Evolutionary conservation across 2,888 invertebrate species (phyloP), one percentile per base, ranked within the genome.

Genomic region (Lymantria monacha): DNA sequence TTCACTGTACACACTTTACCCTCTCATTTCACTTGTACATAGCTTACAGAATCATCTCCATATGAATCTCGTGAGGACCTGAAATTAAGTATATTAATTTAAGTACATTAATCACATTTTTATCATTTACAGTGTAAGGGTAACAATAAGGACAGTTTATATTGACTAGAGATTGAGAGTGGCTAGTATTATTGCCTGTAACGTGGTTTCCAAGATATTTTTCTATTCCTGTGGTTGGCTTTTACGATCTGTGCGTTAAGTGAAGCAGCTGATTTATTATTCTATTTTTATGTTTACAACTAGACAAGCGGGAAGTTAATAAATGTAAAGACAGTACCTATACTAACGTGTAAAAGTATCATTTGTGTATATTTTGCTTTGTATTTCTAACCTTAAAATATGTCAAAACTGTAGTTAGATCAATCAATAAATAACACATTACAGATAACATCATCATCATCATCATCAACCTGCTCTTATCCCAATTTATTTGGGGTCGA

Each of bases 41-140:
- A 70, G n/a, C 64, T 48, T 7, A 71, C 36, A 22, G 66, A 70
- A 46, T 70, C 69, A 45, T 72, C 70, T 0, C 69, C 70, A 57
- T 70, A 70, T 2, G 67, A 68, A 46, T 42, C 42, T 42, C 68
- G 12, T 33, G 36, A 13, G n/a, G 44, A 44, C 11, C 44, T 44
- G 36, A 31, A 43, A 42, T 22, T n/a, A 42, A 30, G 30, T 11
- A 38, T 12, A 38, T 38, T 38, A 38, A 38, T 38, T 38, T 36
- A 36, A 36, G 36, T 36, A 36, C 36, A 36, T 36, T 36, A 36
- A 36, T 36, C 36, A 36, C 36, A 36, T 36, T 36, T 22, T 22
- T 22, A 22, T 3, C 22, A 22, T 22, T 22, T 22, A 22, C 22
- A 22, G 22, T 22, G 22, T 22, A 22, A 22, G 36, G 36, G n/a